Evolutionary conservation across 1,140 invertebrate genomes (phyloP).

Genomic region (Rhopalosiphum maidis): DNA sequence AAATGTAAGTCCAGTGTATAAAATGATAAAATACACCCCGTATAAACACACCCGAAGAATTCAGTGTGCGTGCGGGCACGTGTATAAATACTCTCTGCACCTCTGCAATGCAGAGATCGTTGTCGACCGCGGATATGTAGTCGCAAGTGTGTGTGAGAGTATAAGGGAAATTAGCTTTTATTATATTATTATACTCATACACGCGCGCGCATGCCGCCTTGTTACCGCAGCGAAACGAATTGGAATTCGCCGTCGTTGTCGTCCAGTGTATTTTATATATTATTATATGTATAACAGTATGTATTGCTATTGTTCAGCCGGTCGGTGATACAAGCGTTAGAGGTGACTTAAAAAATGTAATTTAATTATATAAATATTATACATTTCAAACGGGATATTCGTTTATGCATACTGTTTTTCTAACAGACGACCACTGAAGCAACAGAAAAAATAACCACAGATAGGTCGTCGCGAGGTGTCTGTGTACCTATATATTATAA

Average conservation of each 20-base stretch:
- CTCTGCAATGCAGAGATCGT: constrained; percentile 51
- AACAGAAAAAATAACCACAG: too few relatives aligned
- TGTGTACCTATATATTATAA: not conserved
- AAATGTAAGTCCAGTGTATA: not conserved
- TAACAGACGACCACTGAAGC: not conserved
- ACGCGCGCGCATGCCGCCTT: not conserved
- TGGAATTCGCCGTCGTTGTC: not conserved
- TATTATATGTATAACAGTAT: not conserved
- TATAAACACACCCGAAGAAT: not conserved
- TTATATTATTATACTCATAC: not conserved
- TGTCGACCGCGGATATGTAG: not conserved
- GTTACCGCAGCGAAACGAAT: constrained; percentile 25
- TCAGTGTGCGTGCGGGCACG: not conserved
- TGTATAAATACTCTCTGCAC: not conserved
- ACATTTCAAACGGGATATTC: not conserved
- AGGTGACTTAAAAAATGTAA: not conserved
- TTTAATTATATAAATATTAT: not conserved
- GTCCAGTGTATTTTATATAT: not conserved
- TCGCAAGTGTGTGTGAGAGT: not conserved
- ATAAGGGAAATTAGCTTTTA: constrained; percentile 38
- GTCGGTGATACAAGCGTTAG: not conserved
- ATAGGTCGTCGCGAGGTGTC: not conserved
- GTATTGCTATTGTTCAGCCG: not conserved
- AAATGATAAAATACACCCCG: not conserved
- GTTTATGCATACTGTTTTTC: not conserved